Percentiles rank a stretch among this genome's conserved stretches.
These are phyloP conservation scores for Neodiprion pinetum DNA, from an alignment of 1,140 invertebrate genomes.

Conservation along the genomic window DNA sequence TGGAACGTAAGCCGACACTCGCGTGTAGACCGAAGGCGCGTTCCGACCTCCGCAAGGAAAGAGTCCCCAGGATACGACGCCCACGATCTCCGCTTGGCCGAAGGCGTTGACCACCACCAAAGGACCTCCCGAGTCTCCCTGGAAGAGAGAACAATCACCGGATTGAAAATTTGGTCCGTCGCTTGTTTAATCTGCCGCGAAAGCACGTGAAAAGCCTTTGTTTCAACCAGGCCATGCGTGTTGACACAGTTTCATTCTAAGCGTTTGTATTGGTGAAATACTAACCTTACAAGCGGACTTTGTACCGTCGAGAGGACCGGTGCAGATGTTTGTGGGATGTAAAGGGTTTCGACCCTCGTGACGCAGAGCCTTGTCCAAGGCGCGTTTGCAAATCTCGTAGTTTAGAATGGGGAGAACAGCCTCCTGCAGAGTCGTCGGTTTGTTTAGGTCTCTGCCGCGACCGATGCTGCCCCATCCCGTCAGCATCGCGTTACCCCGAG, in stretches of 20 bases:
- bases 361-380: conserved; percentile 41
- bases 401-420: conserved; percentile 57
- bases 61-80: conserved; percentile 80
- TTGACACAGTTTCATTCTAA: too few species aligned
- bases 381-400: conserved; percentile 48
- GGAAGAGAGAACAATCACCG: background rate
- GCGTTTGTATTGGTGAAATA: too few species aligned
- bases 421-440: conserved; percentile 54
- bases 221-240: too few species aligned
- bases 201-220: too few species aligned
- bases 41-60: conserved; percentile 71
- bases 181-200: too few species aligned
- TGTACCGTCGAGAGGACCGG: conserved; percentile 59
- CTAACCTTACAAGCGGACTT: conserved; percentile 57
- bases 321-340: conserved; percentile 60
- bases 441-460: conserved; percentile 43
- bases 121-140: conserved; percentile 74
- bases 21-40: conserved; percentile 75
- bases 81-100: conserved; percentile 55
- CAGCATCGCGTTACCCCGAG: conserved; percentile 55
- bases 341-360: conserved; percentile 48
- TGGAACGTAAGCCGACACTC: conserved; percentile 66
- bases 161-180: background rate
- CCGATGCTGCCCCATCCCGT: conserved; percentile 62
- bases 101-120: conserved; percentile 55